Evolutionary conservation across 2,113 vertebrate genomes (phyloP), one percentile per base, ranked within the genome.

Genomic region (Megalops atlanticus): DNA sequence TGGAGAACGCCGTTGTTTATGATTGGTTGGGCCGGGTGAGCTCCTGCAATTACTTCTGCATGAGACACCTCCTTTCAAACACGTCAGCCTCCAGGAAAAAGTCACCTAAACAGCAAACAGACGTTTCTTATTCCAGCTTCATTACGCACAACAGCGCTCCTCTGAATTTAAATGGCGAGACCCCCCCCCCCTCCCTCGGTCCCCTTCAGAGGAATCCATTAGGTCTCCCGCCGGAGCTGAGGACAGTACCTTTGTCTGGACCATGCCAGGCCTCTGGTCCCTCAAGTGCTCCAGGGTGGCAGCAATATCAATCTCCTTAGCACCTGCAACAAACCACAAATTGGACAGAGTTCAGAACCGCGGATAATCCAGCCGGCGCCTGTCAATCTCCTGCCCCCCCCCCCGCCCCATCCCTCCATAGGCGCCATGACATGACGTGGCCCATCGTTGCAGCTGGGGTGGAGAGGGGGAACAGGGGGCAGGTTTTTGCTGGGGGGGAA

Each of bases 291-390:
- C 98, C 95, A 99, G 93, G 76, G 98, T 98, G 35, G 97, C 98
- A 27, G 98, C 97, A 78, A 99, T 99, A 91, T 99, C 98, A 87
- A 99, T 97, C 95, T 99, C 98, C 89, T 99, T 99, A 91, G 97
- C 97, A 89, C 98, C 98, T 99, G 94, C 88, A 93, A 85, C 90
- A 87, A 83, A 94, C 87, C 89, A 94, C 86, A 91, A 89, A 86
- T 16, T 4, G 7, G 15, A 27, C 35, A 70, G 58, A 38, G 69
- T 88, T 93, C 87, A 93, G 90, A 91, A 88, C 72, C 76, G 73
- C 80, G 85, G 88, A 92, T 93, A 90, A 93, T 90, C 91, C 89
- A 84, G 75, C 84, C 84, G 81, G 84, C 89, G 92, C 91, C 92
- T 91, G 93, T 92, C 94, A 92, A 89, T 91, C 91, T 91, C 82